Evolutionary conservation across 1,140 invertebrate genomes (phyloP).

Genomic region (Vanessa atalanta): DNA sequence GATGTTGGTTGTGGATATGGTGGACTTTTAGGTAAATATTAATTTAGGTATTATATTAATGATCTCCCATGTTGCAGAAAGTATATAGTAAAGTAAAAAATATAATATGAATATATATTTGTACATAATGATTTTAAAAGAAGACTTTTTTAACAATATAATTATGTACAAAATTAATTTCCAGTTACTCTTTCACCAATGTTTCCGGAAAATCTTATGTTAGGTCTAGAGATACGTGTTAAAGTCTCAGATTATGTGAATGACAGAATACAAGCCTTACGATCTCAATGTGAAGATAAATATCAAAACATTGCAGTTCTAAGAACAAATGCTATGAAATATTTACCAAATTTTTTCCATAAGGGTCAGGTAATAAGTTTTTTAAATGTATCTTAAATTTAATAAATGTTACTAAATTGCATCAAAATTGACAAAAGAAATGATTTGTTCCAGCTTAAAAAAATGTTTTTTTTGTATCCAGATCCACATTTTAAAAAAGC

Average conservation of each 20-base stretch:
- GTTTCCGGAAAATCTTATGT: conserved; percentile 94
- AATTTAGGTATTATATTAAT: too few relatives aligned
- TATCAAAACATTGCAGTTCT: conserved; percentile 98
- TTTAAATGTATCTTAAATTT: background rate
- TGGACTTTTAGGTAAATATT: conserved; percentile 89
- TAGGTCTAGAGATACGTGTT: conserved; percentile 99
- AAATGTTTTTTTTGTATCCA: conserved; percentile 99
- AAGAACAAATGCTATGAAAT: conserved; percentile 99
- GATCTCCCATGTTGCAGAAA: too few relatives aligned
- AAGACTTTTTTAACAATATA: too few relatives aligned
- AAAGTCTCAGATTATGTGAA: conserved; percentile 99
- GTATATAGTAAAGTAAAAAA: background rate
- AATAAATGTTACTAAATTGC: too few relatives aligned
- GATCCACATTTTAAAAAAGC: conserved; percentile 99
- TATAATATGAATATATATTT: background rate
- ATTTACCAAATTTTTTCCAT: conserved; percentile 97
- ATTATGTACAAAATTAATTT: background rate
- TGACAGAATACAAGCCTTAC: conserved; percentile 94
- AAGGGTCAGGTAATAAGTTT: conserved; percentile 90
- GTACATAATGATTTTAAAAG: background rate
- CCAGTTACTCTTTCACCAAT: conserved; percentile 93
- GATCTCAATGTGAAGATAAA: conserved; percentile 86
- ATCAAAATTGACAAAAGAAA: background rate
- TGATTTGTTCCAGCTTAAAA: conserved; percentile 88
- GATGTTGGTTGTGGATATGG: conserved; percentile 99